Evolutionary conservation across 2,888 invertebrate species (phyloP).

Genomic region (Phytoseiulus persimilis): DNA sequence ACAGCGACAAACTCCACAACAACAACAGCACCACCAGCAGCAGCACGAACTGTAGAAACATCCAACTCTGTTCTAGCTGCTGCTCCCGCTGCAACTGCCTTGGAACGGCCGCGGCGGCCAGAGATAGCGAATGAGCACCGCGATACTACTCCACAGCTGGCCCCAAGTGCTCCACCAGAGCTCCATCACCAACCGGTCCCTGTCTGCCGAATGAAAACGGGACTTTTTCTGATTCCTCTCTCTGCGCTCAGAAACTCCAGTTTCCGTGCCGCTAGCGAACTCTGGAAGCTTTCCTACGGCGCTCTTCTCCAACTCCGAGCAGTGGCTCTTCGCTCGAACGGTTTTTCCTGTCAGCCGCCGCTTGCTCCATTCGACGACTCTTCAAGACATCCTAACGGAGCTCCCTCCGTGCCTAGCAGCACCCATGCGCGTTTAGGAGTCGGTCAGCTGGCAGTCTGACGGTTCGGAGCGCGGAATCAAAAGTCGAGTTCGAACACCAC

Average conservation of each 20-base stretch:
- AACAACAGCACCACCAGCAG: neutral
- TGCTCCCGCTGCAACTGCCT: neutral
- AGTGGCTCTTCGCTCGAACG: neutral
- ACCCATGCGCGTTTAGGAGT: neutral
- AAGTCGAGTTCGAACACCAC: neutral
- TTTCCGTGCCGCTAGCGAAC: neutral
- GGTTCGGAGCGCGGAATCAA: neutral
- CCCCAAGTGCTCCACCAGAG: neutral
- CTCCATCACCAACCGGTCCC: neutral
- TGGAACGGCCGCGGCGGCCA: neutral
- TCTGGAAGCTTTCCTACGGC: neutral
- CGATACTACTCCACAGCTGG: neutral
- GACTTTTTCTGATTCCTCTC: neutral
- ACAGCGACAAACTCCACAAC: neutral
- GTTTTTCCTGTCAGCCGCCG: neutral
- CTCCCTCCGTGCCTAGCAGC: neutral
- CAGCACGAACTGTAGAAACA: neutral
- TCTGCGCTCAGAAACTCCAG: neutral
- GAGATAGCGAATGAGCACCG: conserved; percentile 5
- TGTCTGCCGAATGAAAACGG: neutral
- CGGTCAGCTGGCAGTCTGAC: neutral
- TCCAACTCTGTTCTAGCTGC: neutral
- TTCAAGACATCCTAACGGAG: neutral
- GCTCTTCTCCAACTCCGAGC: neutral
- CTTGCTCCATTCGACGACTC: neutral